A percentile compares a stretch with the other conserved stretches of the same genome.
Conservation (phyloP, 2,888 invertebrate genomes). For the Netelia melanura region DNA sequence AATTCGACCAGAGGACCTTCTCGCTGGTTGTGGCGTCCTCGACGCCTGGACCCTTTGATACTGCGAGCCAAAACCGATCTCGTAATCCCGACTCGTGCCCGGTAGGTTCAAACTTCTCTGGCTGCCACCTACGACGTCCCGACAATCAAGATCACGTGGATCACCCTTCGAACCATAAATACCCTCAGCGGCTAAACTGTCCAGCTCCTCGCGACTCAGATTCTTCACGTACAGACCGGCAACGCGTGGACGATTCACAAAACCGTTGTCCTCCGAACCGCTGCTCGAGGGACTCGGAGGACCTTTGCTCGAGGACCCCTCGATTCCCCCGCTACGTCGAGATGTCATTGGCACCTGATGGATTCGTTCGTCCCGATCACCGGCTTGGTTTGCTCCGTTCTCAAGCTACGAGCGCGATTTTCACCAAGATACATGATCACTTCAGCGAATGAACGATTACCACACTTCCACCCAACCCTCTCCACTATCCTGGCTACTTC, state of each 20-base stretch:
- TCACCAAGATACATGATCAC: constrained; percentile 32
- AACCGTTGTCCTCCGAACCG: constrained; percentile 83
- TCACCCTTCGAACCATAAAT: constrained; percentile 76
- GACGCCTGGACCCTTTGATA: constrained; percentile 70
- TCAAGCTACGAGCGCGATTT: constrained; percentile 8
- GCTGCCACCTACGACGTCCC: constrained; percentile 73
- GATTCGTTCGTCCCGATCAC: constrained; percentile 48
- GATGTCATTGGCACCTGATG: constrained; percentile 82
- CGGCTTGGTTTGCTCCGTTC: constrained; percentile 33
- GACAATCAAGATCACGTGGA: constrained; percentile 65
- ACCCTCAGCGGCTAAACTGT: constrained; percentile 77
- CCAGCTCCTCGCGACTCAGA: constrained; percentile 78
- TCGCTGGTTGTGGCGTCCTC: constrained; percentile 78
- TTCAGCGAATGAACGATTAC: background rate
- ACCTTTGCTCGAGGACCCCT: constrained; percentile 78
- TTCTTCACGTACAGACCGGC: constrained; percentile 79
- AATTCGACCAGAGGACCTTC: constrained; percentile 67
- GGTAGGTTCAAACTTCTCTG: constrained; percentile 77
- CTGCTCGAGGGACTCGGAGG: constrained; percentile 82
- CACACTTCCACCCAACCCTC: background rate
- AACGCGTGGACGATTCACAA: constrained; percentile 79
- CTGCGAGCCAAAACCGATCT: constrained; percentile 39
- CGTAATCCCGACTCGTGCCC: constrained; percentile 66
- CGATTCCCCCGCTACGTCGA: constrained; percentile 81
- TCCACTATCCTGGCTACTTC: background rate